Conservation (phyloP, 35 echinoderm and acorn worm species). For the Amphiura filiformis region DNA sequence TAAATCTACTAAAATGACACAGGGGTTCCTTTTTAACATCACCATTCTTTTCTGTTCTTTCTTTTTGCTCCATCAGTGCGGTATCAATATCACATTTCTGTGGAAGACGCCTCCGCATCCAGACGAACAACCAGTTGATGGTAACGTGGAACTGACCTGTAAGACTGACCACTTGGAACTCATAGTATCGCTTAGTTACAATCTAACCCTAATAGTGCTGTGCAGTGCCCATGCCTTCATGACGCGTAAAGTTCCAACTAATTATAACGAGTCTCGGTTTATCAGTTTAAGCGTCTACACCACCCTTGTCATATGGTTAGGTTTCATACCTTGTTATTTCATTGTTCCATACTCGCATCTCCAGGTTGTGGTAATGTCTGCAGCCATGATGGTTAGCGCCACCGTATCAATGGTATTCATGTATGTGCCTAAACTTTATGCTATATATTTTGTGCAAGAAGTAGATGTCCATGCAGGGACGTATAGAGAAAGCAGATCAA, state of each 20-base stretch:
- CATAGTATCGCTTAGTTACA: constrained; percentile 60
- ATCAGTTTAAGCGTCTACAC: constrained; percentile 73
- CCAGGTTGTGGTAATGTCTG: constrained; percentile 42
- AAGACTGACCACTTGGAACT: constrained; percentile 29
- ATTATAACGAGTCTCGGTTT: no score
- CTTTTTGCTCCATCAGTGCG: no score
- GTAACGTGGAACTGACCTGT: constrained; percentile 43
- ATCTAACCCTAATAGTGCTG: constrained; percentile 36
- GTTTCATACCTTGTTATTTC: constrained; percentile 62
- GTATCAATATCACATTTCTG: no score
- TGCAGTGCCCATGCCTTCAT: constrained; percentile 47
- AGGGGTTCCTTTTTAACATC: not conserved
- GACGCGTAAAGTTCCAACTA: constrained; percentile 66
- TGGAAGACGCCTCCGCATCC: no score
- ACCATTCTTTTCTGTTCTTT: no score
- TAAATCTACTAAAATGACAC: not conserved
- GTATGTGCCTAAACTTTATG: no score
- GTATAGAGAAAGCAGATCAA: no score
- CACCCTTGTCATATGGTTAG: constrained; percentile 66
- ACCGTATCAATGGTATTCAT: constrained; percentile 48
- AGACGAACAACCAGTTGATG: no score
- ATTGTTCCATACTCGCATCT: constrained; percentile 15
- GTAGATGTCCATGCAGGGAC: no score
- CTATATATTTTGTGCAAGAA: no score
- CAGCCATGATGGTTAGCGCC: constrained; percentile 51